Base-by-base conservation (phyloP, 2,888 invertebrate genomes). In the Acanthosepion pharaonis region DNA sequence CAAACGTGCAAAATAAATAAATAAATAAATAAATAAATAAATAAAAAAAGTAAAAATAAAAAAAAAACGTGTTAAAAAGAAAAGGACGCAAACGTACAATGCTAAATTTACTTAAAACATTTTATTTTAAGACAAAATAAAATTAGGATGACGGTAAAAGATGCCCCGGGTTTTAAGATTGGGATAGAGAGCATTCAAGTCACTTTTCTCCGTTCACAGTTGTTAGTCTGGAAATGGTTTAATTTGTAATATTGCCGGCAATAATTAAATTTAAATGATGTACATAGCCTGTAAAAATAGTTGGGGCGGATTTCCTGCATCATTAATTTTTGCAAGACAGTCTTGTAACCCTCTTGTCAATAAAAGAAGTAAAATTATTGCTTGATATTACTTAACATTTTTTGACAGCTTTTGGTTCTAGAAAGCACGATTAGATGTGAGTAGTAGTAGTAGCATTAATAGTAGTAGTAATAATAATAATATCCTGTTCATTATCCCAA, bases 61-160 rank as follows among this genome's bases (percentile, higher is more conserved):
- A 64, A 53, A 9, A 53, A 55, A 15, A 0, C 3, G 59, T 59
- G 59, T 25, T 25, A 20, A 59, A 59, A 59, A 20, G 23, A 59
- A 59, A 59, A 20, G 0, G 59, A 59, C 59, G 59, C 5, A 4
- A n/a, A 11, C 11, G 4, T 4, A 78, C 78, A 78, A 78, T 78
- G 33, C 78, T 78, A 78, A 78, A 78, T 78, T n/a, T 78, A n/a
- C 33, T 78, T 78, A 78, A 78, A n/a, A 78, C 78, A 78, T n/a
- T n/a, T 78, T 78, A 78, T 78, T 78, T 78, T 78, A 78, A 78
- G 78, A 78, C 78, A 78, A 78, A 42, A 78, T 78, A 78, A 33
- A n/a, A n/a, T 78, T 78, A 78, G 78, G n/a, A n/a, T 78, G 78
- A 78, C 78, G 33, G 78, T 78, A 11, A 78, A 78, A 78, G 78